Percentiles rank a stretch among this genome's conserved stretches.
phyloP scores from a whole-genome alignment of 2,113 vertebrate genomes.

The Aldabrachelys gigantea region DNA sequence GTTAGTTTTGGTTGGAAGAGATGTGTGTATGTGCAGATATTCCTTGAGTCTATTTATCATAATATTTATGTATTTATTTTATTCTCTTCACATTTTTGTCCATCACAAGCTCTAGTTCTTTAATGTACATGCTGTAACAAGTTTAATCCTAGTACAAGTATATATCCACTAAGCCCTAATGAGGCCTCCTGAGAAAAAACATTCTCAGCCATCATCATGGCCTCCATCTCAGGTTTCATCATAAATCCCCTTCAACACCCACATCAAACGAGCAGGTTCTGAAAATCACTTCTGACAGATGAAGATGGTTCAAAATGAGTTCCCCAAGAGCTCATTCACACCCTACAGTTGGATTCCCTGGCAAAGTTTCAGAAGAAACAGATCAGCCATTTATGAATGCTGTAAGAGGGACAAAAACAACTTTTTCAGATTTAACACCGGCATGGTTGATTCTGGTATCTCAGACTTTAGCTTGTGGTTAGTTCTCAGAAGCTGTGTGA shows the following conservation, averaged over 20 bases:
- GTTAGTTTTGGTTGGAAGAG: neutral
- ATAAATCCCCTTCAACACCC: neutral
- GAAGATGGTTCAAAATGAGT: neutral
- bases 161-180: neutral
- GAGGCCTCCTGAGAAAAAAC: neutral
- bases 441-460: neutral
- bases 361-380: neutral
- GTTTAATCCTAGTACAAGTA: neutral
- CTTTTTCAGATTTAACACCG: neutral
- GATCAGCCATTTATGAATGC: neutral
- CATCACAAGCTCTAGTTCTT: slow-evolving; percentile 18
- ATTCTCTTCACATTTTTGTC: slow-evolving; percentile 25
- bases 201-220: neutral
- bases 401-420: neutral
- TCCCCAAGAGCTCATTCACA: neutral
- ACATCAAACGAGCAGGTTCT: neutral
- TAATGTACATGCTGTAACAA: neutral
- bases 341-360: neutral
- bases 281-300: neutral
- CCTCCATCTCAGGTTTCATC: neutral
- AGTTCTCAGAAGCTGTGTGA: neutral
- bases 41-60: neutral
- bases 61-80: neutral
- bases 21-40: neutral
- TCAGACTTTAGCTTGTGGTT: neutral